These are phyloP conservation scores for Theocolax elegans DNA, from an alignment of 1,140 invertebrate species.

Conservation along the genomic window DNA sequence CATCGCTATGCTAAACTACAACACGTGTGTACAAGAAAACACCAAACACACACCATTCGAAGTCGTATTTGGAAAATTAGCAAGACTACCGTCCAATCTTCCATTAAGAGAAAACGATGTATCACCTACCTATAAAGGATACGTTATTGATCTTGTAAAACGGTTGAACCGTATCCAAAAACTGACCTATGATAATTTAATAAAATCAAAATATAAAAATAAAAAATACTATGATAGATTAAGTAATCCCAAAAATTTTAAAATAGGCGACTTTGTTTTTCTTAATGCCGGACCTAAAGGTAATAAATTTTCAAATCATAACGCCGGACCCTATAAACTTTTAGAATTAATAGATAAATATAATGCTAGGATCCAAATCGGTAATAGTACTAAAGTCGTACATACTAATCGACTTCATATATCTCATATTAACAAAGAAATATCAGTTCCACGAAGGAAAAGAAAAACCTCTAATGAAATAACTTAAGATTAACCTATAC, in stretches of 20 bases:
- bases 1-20: too few relatives aligned
- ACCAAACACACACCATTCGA: constrained; percentile 48
- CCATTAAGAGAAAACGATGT: constrained; percentile 34
- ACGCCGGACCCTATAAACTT: too few relatives aligned
- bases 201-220: constrained; percentile 31
- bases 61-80: constrained; percentile 34
- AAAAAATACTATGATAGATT: constrained; percentile 44
- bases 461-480: not conserved
- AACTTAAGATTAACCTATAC: too few relatives aligned
- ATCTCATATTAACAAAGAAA: constrained; percentile 27
- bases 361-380: too few relatives aligned
- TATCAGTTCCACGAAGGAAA: constrained; percentile 29
- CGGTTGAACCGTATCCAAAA: too few relatives aligned
- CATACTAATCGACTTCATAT: constrained; percentile 10
- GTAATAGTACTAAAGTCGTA: too few relatives aligned
- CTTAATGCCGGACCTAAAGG: too few relatives aligned
- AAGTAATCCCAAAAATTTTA: constrained; percentile 14
- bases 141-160: too few relatives aligned
- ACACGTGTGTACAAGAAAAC: constrained; percentile 47
- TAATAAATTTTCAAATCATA: too few relatives aligned
- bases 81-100: constrained; percentile 38
- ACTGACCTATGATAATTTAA: constrained; percentile 28
- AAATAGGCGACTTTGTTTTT: too few relatives aligned
- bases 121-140: constrained; percentile 21
- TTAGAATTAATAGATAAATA: constrained; percentile 30